Conservation (phyloP, 2,113 vertebrate species). For the Myodes glareolus region DNA sequence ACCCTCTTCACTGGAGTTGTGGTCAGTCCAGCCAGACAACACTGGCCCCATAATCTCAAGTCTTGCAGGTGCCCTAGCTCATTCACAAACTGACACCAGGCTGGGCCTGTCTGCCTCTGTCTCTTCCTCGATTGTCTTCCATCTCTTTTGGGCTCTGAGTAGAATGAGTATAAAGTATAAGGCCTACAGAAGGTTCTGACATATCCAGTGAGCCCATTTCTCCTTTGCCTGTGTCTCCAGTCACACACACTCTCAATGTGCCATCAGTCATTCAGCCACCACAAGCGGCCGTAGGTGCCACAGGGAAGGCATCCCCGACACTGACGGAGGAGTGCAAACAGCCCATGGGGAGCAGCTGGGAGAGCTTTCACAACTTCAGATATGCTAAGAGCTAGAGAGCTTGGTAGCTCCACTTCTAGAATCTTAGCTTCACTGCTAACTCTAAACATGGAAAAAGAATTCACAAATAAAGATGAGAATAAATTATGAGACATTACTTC, state of each 20-base stretch:
- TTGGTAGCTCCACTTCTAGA: neutral
- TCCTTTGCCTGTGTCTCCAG: neutral
- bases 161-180: neutral
- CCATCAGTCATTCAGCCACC: neutral
- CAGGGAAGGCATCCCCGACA: accelerated
- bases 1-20: neutral
- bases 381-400: neutral
- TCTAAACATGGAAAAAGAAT: neutral
- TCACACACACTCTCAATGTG: no score
- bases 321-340: neutral
- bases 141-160: neutral
- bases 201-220: neutral
- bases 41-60: neutral
- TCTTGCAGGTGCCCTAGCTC: neutral
- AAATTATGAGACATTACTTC: neutral
- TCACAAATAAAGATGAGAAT: neutral
- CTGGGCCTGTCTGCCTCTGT: neutral
- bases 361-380: neutral
- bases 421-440: neutral
- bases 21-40: neutral
- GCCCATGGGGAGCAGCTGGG: neutral
- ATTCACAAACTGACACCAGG: neutral
- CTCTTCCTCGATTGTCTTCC: neutral
- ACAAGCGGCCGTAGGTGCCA: neutral
- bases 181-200: neutral